Evolutionary conservation across 2,113 vertebrate species (phyloP), one percentile per base, ranked within the genome.

Genomic region (Myotis brandtii): DNA sequence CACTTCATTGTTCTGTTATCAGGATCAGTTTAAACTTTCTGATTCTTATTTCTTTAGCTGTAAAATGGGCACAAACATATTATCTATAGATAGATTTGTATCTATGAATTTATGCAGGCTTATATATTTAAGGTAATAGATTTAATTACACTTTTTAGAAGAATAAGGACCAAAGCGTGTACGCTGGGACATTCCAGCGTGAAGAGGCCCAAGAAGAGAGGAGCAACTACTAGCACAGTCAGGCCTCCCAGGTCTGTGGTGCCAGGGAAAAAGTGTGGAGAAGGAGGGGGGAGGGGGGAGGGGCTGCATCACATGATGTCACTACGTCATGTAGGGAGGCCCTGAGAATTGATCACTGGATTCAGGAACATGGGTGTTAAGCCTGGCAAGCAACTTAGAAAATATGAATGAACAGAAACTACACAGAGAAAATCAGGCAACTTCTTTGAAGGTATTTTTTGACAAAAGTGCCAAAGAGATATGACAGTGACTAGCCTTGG

Each of bases 211-310:
- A 21, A 89, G 43, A 10, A n/a, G 40, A 64, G 48, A 27, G 23
- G 5, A 40, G 2, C 5, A 54, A 6, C 14, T 32, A 23, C 23
- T 59, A 59, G 56, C 56, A 59, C 56, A 59, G 56, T 23, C 9
- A 59, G 56, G 56, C 56, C 18, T 17, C 67, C 54, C 27, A 13
- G 1, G 17, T 48, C 30, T 21, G 1, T 5, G 13, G 62, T 40
- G 8, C 3, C 16, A 23, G 2, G 9, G 88, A 32, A 23, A 32
- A 20, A 21, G 17, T 13, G 2, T 6, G 2, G 2, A 12, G 13
- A 48, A 10, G 30, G 12, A 43, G 62, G 11, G 11, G 27, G 62
- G 27, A 27, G n/a, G 9, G 30, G 27, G 9, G 23, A 23, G 0
- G 72, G 72, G n/a, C 6, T 20, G 27, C 21, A 30, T 30, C 37